Conservation (phyloP, 1,140 invertebrate species). For the Rhizoglyphus robini region DNA sequence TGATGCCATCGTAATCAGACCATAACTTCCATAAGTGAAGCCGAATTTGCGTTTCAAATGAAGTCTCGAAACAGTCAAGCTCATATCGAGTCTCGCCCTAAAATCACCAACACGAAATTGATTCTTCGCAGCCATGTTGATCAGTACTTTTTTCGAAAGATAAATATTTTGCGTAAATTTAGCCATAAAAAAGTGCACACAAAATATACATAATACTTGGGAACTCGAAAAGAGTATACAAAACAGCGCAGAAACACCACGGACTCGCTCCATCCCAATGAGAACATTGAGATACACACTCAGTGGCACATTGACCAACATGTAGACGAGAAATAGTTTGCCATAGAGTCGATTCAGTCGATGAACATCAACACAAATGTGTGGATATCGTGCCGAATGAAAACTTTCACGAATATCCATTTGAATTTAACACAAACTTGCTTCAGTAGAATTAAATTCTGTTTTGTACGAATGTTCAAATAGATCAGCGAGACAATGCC, state of each 20-base stretch:
- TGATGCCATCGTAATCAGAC: background rate
- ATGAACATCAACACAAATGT: background rate
- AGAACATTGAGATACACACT: background rate
- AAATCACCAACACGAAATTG: background rate
- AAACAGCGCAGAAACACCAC: background rate
- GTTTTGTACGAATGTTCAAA: background rate
- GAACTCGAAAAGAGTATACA: no score
- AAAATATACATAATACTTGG: background rate
- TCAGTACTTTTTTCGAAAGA: background rate
- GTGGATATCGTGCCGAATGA: background rate
- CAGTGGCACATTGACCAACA: background rate
- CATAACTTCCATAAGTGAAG: background rate
- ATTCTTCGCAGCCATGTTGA: background rate
- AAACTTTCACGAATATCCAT: background rate
- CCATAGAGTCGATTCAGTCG: background rate
- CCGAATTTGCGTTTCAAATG: background rate
- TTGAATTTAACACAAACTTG: background rate
- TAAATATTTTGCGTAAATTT: background rate
- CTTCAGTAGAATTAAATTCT: background rate
- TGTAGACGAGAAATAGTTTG: background rate
- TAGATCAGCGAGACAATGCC: background rate
- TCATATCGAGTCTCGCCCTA: background rate
- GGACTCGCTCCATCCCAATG: background rate
- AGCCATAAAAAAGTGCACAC: background rate
- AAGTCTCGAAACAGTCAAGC: background rate